Percentiles rank a stretch among this genome's conserved stretches.
Conservation (phyloP, 2,113 vertebrate species). For the Smithornis capensis region DNA sequence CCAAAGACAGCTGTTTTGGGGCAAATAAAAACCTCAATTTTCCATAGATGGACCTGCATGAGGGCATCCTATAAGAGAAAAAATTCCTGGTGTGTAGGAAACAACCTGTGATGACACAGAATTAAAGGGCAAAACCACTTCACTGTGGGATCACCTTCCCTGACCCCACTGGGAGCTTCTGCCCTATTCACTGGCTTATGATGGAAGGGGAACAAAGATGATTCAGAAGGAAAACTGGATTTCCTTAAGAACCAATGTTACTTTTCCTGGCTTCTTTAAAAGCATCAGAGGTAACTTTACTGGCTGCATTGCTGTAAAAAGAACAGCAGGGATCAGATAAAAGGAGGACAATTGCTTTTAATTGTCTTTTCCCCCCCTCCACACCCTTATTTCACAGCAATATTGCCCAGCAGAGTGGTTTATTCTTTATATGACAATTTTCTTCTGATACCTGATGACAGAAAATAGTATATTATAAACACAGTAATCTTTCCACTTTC, state of each 20-base stretch:
- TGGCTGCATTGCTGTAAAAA: not conserved
- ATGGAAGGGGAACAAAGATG: not conserved
- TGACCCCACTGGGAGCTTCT: not conserved
- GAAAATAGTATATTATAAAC: conserved; percentile 4
- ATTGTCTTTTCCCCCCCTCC: not conserved
- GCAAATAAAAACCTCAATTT: not conserved
- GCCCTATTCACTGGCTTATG: not conserved
- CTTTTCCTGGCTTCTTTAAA: not conserved
- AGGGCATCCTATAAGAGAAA: not conserved
- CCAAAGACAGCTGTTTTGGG: not conserved
- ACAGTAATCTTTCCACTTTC: not conserved
- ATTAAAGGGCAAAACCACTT: not conserved
- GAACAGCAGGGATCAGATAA: conserved; percentile 5
- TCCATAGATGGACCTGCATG: not conserved
- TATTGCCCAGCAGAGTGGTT: not conserved
- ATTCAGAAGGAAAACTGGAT: not conserved
- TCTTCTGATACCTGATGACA: not conserved
- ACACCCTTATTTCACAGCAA: not conserved
- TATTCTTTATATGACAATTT: not conserved
- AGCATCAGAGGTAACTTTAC: not conserved
- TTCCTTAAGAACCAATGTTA: not conserved
- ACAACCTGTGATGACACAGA: not conserved
- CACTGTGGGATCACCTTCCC: not conserved
- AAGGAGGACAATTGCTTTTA: conserved; percentile 23
- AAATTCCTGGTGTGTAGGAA: not conserved